Percentiles rank a stretch among this genome's conserved stretches.
Evolutionary conservation across 2,797 vertebrate genomes (phyloP).

Genomic region (Syngnathus acus): DNA sequence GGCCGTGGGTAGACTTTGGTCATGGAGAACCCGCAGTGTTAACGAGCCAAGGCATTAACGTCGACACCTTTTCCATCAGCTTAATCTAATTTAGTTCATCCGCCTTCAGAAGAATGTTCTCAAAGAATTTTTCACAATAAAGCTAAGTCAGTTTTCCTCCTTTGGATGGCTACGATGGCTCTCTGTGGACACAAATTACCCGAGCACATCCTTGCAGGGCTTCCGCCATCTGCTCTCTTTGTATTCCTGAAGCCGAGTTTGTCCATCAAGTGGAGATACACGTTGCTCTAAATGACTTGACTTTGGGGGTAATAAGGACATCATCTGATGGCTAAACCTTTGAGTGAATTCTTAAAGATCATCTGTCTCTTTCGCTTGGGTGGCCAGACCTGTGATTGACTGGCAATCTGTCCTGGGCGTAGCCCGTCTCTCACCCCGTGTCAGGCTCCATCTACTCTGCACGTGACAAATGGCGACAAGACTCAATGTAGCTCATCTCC

Average conservation of each 20-base stretch:
- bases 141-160: neutral
- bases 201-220: neutral
- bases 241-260: neutral
- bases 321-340: conserved; percentile 1
- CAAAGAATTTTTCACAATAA: conserved; percentile 40
- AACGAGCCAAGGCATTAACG: conserved; percentile 43
- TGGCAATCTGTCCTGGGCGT: neutral
- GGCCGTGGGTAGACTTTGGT: conserved; percentile 34
- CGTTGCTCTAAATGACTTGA: neutral
- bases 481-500: neutral
- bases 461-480: neutral
- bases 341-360: conserved; percentile 5
- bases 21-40: conserved; percentile 38
- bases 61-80: conserved; percentile 48
- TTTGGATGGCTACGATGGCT: neutral
- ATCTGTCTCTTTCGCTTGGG: conserved; percentile 1
- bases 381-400: neutral
- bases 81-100: conserved; percentile 49
- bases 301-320: conserved; percentile 2
- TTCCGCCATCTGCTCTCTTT: conserved; percentile 8
- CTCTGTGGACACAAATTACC: conserved; percentile 5
- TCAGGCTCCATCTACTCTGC: neutral
- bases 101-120: conserved; percentile 38
- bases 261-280: neutral
- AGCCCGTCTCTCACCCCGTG: neutral